Evolutionary conservation across 2,113 vertebrate species (phyloP).

Genomic region (Pelodiscus sinensis): DNA sequence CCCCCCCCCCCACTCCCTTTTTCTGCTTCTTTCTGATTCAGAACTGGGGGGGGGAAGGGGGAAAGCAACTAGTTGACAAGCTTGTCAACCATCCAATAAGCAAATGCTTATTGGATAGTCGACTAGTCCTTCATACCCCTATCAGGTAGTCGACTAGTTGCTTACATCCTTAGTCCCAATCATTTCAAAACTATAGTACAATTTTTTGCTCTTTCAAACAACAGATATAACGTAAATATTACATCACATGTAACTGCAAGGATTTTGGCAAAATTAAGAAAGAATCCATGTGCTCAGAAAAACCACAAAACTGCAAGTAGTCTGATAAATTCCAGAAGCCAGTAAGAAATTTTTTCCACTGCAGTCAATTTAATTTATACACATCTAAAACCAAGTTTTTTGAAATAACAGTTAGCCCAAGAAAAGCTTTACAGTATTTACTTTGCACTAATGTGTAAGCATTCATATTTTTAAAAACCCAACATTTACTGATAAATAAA

Average conservation of each 20-base stretch:
- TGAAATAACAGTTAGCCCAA: not conserved
- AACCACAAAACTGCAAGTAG: not conserved
- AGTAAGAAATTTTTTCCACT: not conserved
- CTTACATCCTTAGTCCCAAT: not conserved
- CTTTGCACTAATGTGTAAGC: not conserved
- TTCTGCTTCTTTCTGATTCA: too few species aligned
- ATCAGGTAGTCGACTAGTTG: too few species aligned
- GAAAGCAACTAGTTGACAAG: too few species aligned
- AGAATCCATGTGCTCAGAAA: not conserved
- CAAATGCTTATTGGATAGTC: too few species aligned
- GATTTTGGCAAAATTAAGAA: not conserved
- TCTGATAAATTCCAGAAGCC: not conserved
- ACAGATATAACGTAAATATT: not conserved
- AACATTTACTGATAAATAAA: not conserved
- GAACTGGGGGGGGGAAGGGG: too few species aligned
- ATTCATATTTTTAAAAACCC: not conserved
- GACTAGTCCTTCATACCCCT: too few species aligned
- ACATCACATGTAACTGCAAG: slow-evolving; percentile 2
- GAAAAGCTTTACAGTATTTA: not conserved
- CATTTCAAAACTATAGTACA: not conserved
- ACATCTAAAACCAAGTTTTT: not conserved
- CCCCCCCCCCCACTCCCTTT: too few species aligned
- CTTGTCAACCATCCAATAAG: too few species aligned
- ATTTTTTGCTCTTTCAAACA: not conserved
- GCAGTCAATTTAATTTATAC: not conserved